Percentiles rank a stretch among this genome's conserved stretches.
phyloP scores from a whole-genome alignment of 2,888 invertebrate genomes.

The Euplagia quadripunctaria region DNA sequence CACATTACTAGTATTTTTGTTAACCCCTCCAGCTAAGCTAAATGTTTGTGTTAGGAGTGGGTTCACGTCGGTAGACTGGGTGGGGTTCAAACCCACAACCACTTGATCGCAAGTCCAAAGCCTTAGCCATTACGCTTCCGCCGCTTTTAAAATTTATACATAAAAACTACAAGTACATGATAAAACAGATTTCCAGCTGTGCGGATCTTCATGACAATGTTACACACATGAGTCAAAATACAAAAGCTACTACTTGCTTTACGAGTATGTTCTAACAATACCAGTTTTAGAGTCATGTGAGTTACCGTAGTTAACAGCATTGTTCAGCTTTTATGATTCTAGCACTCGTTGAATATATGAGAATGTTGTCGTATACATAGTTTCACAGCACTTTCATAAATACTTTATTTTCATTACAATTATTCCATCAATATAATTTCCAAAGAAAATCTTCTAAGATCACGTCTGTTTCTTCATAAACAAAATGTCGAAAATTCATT shows the following conservation, averaged over 20 bases:
- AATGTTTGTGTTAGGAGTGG: too few relatives aligned
- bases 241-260: slow-evolving; percentile 73
- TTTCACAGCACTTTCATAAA: slow-evolving; percentile 6
- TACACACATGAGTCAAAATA: slow-evolving; percentile 68
- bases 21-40: too few relatives aligned
- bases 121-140: too few relatives aligned
- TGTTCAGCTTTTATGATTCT: slow-evolving; percentile 73
- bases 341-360: slow-evolving; percentile 47
- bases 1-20: too few relatives aligned
- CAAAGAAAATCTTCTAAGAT: slow-evolving; percentile 20
- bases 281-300: slow-evolving; percentile 75
- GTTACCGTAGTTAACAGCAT: slow-evolving; percentile 72
- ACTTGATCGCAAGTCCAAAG: too few relatives aligned
- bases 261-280: slow-evolving; percentile 76
- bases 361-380: slow-evolving; percentile 48
- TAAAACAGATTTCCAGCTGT: slow-evolving; percentile 40
- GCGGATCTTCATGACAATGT: slow-evolving; percentile 67
- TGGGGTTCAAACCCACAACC: too few relatives aligned
- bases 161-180: slow-evolving; percentile 27
- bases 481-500: not conserved
- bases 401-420: slow-evolving; percentile 14
- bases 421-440: too few relatives aligned
- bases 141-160: slow-evolving; percentile 31
- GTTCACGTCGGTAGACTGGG: too few relatives aligned
- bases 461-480: not conserved